Evolutionary conservation across 2,113 vertebrate genomes (phyloP).

Genomic region (Paramisgurnus dabryanus): DNA sequence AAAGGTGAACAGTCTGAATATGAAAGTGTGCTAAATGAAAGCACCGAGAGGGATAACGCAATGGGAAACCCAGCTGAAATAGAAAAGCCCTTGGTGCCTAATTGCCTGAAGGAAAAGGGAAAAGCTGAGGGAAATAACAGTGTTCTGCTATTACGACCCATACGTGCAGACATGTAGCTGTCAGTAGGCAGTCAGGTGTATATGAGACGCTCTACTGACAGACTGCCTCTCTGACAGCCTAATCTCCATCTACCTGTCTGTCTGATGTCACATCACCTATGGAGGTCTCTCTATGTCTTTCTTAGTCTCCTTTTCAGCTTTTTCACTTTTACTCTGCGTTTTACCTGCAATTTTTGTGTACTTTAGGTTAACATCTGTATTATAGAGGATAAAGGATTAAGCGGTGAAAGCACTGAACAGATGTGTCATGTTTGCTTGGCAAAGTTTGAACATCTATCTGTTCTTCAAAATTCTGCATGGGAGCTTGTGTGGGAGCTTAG

Average conservation of each 20-base stretch:
- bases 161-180: slow-evolving; percentile 51
- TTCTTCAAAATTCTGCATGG: no score
- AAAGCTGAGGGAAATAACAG: slow-evolving; percentile 32
- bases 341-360: slow-evolving; percentile 1
- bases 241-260: slow-evolving; percentile 54
- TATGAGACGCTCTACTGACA: slow-evolving; percentile 53
- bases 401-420: no score
- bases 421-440: no score
- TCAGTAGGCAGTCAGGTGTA: slow-evolving; percentile 55
- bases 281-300: slow-evolving; percentile 8
- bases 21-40: slow-evolving; percentile 7
- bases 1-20: neutral
- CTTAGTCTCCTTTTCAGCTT: slow-evolving; percentile 50
- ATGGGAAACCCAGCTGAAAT: slow-evolving; percentile 21
- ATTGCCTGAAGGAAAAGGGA: slow-evolving; percentile 45
- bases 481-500: no score
- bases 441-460: no score
- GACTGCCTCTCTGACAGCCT: slow-evolving; percentile 46
- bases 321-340: slow-evolving; percentile 15
- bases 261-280: slow-evolving; percentile 26
- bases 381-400: no score
- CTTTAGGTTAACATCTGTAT: no score
- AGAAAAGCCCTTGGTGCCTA: slow-evolving; percentile 33
- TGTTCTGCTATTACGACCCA: slow-evolving; percentile 43
- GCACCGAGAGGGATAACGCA: neutral